Evolutionary conservation across 2,888 invertebrate genomes (phyloP).

Genomic region (Odontomyia ornata): DNA sequence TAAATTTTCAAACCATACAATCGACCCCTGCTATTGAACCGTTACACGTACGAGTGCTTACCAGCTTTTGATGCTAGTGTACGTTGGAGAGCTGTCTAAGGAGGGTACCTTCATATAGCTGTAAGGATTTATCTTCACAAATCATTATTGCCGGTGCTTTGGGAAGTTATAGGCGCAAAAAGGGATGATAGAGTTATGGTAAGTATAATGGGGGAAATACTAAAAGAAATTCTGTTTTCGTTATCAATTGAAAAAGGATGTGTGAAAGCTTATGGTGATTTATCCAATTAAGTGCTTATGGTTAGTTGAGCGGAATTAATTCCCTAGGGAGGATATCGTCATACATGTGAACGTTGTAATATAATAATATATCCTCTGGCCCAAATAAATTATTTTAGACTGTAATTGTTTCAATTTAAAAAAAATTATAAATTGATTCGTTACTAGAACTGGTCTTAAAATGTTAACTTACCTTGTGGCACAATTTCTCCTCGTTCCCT

Average conservation of each 20-base stretch:
- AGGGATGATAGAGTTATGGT: background rate
- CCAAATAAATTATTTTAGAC: background rate
- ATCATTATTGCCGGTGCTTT: background rate
- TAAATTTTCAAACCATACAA: constrained; percentile 22
- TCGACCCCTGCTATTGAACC: constrained; percentile 39
- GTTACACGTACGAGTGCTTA: background rate
- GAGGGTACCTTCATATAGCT: background rate
- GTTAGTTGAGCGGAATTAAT: background rate
- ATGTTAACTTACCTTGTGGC: constrained; percentile 74
- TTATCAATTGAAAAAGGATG: constrained; percentile 47
- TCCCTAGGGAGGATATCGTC: background rate
- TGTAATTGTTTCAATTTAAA: background rate
- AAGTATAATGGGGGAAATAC: background rate
- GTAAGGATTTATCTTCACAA: constrained; percentile 24
- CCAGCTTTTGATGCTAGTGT: background rate
- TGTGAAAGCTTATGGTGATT: constrained; percentile 45
- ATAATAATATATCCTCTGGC: too few species aligned
- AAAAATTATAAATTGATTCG: background rate
- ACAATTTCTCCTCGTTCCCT: constrained; percentile 79
- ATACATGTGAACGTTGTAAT: too few species aligned
- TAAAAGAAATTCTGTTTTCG: too few species aligned
- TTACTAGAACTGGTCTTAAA: too few species aligned
- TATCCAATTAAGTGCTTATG: constrained; percentile 49
- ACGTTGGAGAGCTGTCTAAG: background rate
- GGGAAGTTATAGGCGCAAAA: background rate